Evolutionary conservation across 2,888 invertebrate genomes (phyloP), one percentile per base, ranked within the genome.

Genomic region (Meloe dianella): DNA sequence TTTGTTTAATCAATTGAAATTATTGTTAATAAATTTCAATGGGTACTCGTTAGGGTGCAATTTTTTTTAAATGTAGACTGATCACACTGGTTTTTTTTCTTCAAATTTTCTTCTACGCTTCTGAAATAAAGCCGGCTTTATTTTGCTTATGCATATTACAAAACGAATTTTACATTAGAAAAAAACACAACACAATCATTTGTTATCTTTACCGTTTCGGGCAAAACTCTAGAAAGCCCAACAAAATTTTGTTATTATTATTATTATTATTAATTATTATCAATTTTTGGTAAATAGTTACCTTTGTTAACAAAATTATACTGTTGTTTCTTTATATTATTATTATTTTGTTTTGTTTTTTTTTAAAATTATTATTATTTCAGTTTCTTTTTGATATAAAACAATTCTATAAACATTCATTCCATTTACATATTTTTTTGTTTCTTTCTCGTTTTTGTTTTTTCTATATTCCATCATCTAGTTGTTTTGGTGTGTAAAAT

Each of bases 251-350:
- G 56, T 63, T 60, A 63, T 38, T 38, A 61, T 22, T 38, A 38
- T 65, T 66, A 41, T 54, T 66, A 56, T 63, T 24, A 24, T 56
- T 57, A n/a, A 63, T 20, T 63, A 59, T 66, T 66, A 60, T 66
- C 63, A 27, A n/a, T n/a, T 57, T 66, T 66, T 51, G 62, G 59
- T 32, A 56, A 24, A 65, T 30, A 30, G 35, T 35, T 35, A 35
- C 35, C 35, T 7, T 35, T 35, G 35, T 35, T 35, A 14, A 35
- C 35, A 14, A 35, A 35, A 35, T 35, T 35, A 35, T 14, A 6
- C 14, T 35, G 1, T 35, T 14, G 7, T 20, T 47, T 20, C 35
- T 14, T 35, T 35, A 12, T 14, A 35, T 35, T 35, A 62, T 61
- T 62, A 62, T 66, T 64, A 27, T 58, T 47, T 51, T 66, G n/a